A percentile compares a stretch with the other conserved stretches of the same genome.
Conservation (phyloP, 2,113 vertebrate genomes). For the Semnornis frantzii region DNA sequence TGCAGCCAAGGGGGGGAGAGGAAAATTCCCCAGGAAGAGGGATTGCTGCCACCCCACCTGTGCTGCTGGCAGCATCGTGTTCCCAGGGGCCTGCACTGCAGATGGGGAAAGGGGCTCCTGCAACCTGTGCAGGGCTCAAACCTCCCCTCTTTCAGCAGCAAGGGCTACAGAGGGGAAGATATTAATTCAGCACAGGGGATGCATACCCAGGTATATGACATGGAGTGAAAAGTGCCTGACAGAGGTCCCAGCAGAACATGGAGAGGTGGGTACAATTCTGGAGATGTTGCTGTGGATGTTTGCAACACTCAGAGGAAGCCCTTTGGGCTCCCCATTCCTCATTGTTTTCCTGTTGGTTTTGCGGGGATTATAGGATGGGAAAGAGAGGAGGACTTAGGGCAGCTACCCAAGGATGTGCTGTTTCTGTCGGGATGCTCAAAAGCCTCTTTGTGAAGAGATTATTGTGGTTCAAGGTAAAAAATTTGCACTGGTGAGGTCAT, state of each 20-base stretch:
- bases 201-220: rapidly evolving
- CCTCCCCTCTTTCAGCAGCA: not conserved
- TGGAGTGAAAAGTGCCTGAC: not conserved
- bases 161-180: rapidly evolving
- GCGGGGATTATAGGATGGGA: not conserved
- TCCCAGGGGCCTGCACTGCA: rapidly evolving
- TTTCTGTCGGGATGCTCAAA: not conserved
- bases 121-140: rapidly evolving
- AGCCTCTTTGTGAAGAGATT: not conserved
- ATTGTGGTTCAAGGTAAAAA: not conserved
- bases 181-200: not conserved
- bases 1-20: not conserved
- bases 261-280: not conserved
- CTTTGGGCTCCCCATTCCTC: not conserved
- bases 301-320: not conserved
- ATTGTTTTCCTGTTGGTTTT: not conserved
- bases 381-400: not conserved
- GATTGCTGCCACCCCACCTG: not conserved
- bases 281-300: not conserved
- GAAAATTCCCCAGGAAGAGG: not conserved
- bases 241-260: not conserved
- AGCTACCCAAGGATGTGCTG: rapidly evolving
- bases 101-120: not conserved
- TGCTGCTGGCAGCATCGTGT: not conserved
- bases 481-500: not conserved